These are phyloP conservation scores for Siphlonurus alternatus DNA, from an alignment of 2,888 invertebrate genomes.

Conservation along the genomic window DNA sequence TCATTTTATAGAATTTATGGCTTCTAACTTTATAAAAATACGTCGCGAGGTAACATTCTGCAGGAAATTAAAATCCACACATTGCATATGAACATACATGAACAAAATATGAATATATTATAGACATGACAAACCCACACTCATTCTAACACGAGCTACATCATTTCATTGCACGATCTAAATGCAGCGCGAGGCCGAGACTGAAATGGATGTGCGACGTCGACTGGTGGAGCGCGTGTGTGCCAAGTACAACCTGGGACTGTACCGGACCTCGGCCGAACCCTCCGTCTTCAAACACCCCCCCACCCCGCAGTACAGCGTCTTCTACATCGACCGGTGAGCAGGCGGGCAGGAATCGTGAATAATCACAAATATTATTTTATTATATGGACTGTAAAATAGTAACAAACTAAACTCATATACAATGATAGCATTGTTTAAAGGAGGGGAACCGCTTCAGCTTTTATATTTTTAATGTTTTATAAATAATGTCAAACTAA, in stretches of 20 bases:
- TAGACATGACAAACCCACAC: too few relatives aligned
- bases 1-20: too few relatives aligned
- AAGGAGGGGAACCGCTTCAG: too few relatives aligned
- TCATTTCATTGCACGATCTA: too few relatives aligned
- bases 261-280: slow-evolving; percentile 18
- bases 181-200: slow-evolving; percentile 26
- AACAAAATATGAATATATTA: too few relatives aligned
- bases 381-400: not conserved
- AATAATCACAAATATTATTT: not conserved
- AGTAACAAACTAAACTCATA: not conserved
- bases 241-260: slow-evolving; percentile 25
- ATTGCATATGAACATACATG: too few relatives aligned
- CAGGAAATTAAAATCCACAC: too few relatives aligned
- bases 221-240: slow-evolving; percentile 22
- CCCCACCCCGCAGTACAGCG: slow-evolving; percentile 29
- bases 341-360: slow-evolving; percentile 7
- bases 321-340: slow-evolving; percentile 29
- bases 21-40: too few relatives aligned
- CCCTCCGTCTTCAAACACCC: slow-evolving; percentile 24
- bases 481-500: too few relatives aligned
- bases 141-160: too few relatives aligned
- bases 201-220: slow-evolving; percentile 31
- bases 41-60: too few relatives aligned
- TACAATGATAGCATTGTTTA: not conserved
- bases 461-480: too few relatives aligned